phyloP scores from a whole-genome alignment of 2,797 vertebrate genomes.

The Uromys caudimaculatus region DNA sequence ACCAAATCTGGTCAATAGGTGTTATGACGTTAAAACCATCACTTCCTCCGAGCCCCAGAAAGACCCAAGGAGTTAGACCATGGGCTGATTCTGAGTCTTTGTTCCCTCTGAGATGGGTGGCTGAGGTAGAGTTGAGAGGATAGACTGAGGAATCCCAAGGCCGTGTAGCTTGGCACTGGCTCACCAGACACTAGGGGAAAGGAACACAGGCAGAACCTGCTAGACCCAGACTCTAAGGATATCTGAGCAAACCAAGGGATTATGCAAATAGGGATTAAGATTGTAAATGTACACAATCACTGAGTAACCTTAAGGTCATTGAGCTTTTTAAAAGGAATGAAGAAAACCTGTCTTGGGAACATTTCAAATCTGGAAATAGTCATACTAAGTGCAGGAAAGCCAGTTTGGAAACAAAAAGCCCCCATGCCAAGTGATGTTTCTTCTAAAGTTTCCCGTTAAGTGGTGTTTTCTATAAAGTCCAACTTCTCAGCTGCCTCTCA shows the following conservation, averaged over 20 bases:
- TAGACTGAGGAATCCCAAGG: neutral
- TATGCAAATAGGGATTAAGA: constrained; percentile 74
- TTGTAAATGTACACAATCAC: constrained; percentile 46
- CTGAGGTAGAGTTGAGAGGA: neutral
- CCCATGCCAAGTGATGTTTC: neutral
- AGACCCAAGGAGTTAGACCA: neutral
- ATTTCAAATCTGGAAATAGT: constrained; percentile 62
- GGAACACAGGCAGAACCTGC: neutral
- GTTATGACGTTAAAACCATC: constrained; percentile 10
- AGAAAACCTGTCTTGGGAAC: constrained; percentile 56
- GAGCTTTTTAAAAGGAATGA: constrained; percentile 65
- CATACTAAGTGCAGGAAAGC: constrained; percentile 22
- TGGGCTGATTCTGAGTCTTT: neutral
- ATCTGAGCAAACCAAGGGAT: constrained; percentile 3
- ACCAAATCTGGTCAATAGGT: constrained; percentile 12
- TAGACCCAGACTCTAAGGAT: constrained; percentile 24
- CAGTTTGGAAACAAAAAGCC: constrained; percentile 21
- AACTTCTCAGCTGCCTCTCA: neutral
- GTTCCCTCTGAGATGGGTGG: neutral
- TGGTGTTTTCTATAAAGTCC: constrained; percentile 7
- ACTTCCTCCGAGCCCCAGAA: neutral
- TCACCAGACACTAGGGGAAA: neutral
- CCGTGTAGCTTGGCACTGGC: neutral
- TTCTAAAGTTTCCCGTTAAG: neutral
- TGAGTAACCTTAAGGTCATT: constrained; percentile 63